phyloP scores from a whole-genome alignment of 2,797 vertebrate genomes.

The Prunella strophiata region DNA sequence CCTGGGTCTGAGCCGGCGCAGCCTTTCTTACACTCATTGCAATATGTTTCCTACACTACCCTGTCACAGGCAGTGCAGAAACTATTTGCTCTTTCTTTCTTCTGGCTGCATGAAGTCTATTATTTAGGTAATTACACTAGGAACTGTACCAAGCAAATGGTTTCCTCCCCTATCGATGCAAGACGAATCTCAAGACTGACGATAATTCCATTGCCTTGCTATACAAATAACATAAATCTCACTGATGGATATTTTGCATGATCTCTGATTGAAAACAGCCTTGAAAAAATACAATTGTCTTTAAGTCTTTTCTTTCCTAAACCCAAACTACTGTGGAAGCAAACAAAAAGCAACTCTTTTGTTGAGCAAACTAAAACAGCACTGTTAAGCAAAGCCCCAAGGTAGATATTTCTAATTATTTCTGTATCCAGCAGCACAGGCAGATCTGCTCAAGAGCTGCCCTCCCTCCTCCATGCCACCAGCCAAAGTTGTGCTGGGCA shows the following conservation, averaged over 20 bases:
- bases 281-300: background rate
- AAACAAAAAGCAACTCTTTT: background rate
- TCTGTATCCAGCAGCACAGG: background rate
- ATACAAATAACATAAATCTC: constrained; percentile 20
- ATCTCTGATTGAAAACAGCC: background rate
- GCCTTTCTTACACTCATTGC: background rate
- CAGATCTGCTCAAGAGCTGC: background rate
- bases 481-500: background rate
- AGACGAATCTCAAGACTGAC: constrained; percentile 20
- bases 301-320: background rate
- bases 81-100: constrained; percentile 42
- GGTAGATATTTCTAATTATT: background rate
- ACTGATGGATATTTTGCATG: background rate
- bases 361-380: background rate
- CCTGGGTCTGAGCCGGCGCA: background rate
- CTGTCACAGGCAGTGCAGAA: constrained; percentile 10
- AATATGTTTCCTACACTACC: constrained; percentile 13
- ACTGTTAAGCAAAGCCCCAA: background rate
- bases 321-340: background rate
- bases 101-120: constrained; percentile 30
- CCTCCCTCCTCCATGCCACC: background rate
- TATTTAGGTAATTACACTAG: constrained; percentile 49
- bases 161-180: constrained; percentile 13
- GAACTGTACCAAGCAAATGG: constrained; percentile 31
- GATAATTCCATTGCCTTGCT: constrained; percentile 13